These are phyloP conservation scores for Nothobranchius kuhntae DNA, from an alignment of 2,113 vertebrate genomes.

Conservation along the genomic window DNA sequence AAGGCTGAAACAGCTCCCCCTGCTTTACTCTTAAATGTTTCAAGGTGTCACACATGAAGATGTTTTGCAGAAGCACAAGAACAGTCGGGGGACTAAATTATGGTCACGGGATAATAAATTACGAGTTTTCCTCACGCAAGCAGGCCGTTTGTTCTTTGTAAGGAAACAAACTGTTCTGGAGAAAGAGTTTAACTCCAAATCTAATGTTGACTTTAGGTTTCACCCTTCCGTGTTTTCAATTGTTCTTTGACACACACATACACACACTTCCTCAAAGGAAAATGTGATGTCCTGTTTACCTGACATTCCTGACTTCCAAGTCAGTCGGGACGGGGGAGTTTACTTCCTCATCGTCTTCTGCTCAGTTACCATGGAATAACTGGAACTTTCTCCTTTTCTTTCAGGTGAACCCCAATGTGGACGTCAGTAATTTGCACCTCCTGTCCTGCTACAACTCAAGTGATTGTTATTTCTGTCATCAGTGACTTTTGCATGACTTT, in stretches of 20 bases:
- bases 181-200: conserved; percentile 4
- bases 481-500: conserved; percentile 36
- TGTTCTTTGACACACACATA: conserved; percentile 63
- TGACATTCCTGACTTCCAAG: conserved; percentile 51
- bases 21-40: no score
- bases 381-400: conserved; percentile 11
- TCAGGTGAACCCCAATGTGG: conserved; percentile 61
- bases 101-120: neutral
- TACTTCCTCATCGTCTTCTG: conserved; percentile 9
- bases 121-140: neutral
- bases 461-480: conserved; percentile 11
- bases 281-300: conserved; percentile 65
- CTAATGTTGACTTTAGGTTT: conserved; percentile 53
- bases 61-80: neutral
- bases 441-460: conserved; percentile 12
- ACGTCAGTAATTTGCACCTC: conserved; percentile 16
- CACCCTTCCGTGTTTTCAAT: conserved; percentile 73
- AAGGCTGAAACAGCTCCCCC: no score
- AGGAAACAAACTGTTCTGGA: conserved; percentile 10
- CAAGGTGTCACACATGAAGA: neutral
- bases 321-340: conserved; percentile 1
- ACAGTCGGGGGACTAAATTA: neutral
- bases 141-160: neutral
- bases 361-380: conserved; percentile 8
- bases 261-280: conserved; percentile 68